Evolutionary conservation across 2,888 invertebrate genomes (phyloP).

Genomic region (Ypsolopha sequella): DNA sequence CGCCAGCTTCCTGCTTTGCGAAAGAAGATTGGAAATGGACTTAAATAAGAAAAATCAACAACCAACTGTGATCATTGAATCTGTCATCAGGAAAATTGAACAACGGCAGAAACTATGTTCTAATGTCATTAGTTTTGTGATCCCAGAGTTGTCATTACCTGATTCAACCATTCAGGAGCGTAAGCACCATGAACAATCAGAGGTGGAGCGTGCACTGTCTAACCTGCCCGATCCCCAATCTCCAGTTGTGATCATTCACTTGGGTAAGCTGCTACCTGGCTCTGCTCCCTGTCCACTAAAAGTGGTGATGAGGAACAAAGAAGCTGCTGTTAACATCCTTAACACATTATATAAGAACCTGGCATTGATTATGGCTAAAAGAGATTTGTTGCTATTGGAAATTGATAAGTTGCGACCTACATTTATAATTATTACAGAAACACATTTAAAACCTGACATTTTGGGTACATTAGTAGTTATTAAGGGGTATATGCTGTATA

Average conservation of each 20-base stretch:
- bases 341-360: no score
- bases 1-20: no score
- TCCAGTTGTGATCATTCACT: conserved; percentile 5
- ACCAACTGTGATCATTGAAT: not conserved
- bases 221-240: not conserved
- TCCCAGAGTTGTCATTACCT: conserved; percentile 1
- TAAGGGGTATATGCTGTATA: no score
- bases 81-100: not conserved
- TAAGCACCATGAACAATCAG: conserved; percentile 3
- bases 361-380: no score
- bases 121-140: conserved; percentile 4
- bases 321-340: conserved; percentile 1
- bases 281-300: conserved; percentile 3
- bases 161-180: conserved; percentile 4
- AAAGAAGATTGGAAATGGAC: no score
- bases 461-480: no score
- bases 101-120: not conserved
- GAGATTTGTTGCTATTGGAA: no score
- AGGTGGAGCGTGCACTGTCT: conserved; percentile 4
- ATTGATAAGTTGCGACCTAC: no score
- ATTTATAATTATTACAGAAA: no score
- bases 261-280: conserved; percentile 4
- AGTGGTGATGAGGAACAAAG: conserved; percentile 1
- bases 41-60: not conserved
- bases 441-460: no score